Percentiles rank a stretch among this genome's conserved stretches.
These are phyloP conservation scores for Paratrypauchen microcephalus DNA, from an alignment of 2,797 vertebrate genomes.

Conservation along the genomic window DNA sequence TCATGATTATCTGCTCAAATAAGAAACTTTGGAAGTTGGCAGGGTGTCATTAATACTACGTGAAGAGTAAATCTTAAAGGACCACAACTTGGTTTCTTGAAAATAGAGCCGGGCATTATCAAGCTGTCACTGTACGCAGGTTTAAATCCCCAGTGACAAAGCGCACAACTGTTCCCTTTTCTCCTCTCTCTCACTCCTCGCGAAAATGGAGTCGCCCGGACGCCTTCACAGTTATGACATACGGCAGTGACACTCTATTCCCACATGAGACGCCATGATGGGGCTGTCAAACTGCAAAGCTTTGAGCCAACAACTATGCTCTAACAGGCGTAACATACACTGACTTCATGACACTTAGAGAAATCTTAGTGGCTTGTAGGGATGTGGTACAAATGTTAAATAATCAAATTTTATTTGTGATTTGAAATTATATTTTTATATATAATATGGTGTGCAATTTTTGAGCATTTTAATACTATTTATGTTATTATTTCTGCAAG, in stretches of 20 bases:
- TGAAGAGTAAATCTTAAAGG: conserved; percentile 49
- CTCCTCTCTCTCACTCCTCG: conserved; percentile 47
- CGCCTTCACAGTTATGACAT: conserved; percentile 24
- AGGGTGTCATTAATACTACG: conserved; percentile 54
- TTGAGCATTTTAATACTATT: not conserved
- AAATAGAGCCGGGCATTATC: conserved; percentile 49
- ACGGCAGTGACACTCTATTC: conserved; percentile 3
- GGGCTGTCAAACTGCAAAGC: conserved; percentile 13
- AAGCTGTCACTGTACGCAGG: conserved; percentile 58
- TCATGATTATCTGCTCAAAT: conserved; percentile 30
- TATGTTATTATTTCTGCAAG: not conserved
- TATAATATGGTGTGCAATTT: not conserved
- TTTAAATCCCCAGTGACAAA: conserved; percentile 61
- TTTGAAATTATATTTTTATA: not conserved
- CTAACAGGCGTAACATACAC: not conserved
- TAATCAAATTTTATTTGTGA: too few species aligned
- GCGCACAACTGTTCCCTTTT: conserved; percentile 40
- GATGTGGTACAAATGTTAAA: too few species aligned
- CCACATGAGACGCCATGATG: conserved; percentile 13
- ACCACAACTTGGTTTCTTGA: conserved; percentile 50
- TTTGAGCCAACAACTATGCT: conserved; percentile 11
- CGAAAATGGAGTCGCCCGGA: conserved; percentile 10
- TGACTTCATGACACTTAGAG: not conserved
- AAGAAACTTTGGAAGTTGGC: conserved; percentile 52
- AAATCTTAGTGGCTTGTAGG: not conserved